Evolutionary conservation across 1,140 invertebrate species (phyloP), one percentile per base, ranked within the genome.

Genomic region (Polyergus mexicanus): DNA sequence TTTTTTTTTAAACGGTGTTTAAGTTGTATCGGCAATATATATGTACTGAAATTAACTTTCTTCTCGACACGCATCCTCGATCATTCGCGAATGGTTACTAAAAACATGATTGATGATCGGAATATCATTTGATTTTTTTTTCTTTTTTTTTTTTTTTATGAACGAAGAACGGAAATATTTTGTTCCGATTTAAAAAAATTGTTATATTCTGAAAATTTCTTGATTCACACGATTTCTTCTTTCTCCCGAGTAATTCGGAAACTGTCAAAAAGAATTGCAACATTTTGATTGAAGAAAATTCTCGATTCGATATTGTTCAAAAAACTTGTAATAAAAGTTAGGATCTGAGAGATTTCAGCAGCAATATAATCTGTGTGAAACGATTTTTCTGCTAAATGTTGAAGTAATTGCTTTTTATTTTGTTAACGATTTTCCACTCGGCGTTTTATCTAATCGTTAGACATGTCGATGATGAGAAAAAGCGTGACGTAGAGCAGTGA

Each of bases 401-500:
- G 47, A 16, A 75, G 4, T 60, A 54, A 41, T 75, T 22, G n/a
- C 25, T 22, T 35, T 38, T 60, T 60, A 25, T 58, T 74, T 58
- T 19, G 41, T 25, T 16, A 75, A 32, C 54, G 58, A 7, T 35
- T 75, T 38, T 74, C 32, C 71, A 74, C 32, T 6, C 3, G 22
- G 8, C 28, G n/a, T 0, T 41, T 19, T 68, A 68, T n/a, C 38
- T 38, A 4, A 32, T 32, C 3, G 32, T 32, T 32, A 25, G 11
- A 47, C 13, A 47, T 47, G 44, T 47, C 44, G 13, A 47, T 6
- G 78, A 25, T 47, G 16, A 35, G 38, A 74, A 35, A 60, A 83
- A 69, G 44, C 51, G 32, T 16, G 25, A 32, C 44, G 25, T 19
- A 16, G 41, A 13, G 8, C 2, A 35, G 25, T 72, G 65, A 69